Evolutionary conservation across 1,140 invertebrate genomes (phyloP), one percentile per base, ranked within the genome.

Genomic region (Diabrotica virgifera): DNA sequence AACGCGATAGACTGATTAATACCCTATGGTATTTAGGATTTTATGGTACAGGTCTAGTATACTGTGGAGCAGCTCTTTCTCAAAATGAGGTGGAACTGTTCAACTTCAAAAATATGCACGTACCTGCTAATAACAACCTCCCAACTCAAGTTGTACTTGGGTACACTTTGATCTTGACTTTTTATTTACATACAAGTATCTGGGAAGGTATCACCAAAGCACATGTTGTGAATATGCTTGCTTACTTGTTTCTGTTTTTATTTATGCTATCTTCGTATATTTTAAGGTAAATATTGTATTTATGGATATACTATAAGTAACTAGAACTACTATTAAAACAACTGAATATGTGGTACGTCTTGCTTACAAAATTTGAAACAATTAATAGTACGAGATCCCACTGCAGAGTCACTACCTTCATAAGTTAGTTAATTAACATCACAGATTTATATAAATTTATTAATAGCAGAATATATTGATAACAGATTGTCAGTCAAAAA

Each of bases 21-120:
- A 65, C 50, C 36, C 46, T 68, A 24, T 68, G 67, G 67, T 68
- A 68, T 55, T 46, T 68, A 37, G 67, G 67, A 52, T 68, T 65
- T 52, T 66, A 65, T 54, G 55, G 36, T 35, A 68, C 63, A 12
- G 67, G 56, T 50, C 52, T 56, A 14, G 37, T 62, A 62, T 68
- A 68, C 50, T 66, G 67, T 63, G 36, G 52, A 36, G 59, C 63
- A 58, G 61, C 52, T n/a, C 59, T 68, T 12, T 46, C 54, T 35
- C 67, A 37, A 60, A 65, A 68, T 53, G 52, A 68, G 37, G 35
- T 65, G 14, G 57, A 64, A 12, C 13, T 63, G 14, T 63, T 63
- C 38, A 63, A 63, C 37, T 63, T 63, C 36, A 63, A 63, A 57
- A 55, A 46, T 11, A 63, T 63, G 62, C 62, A 58, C 10, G 62